phyloP scores from a whole-genome alignment of 2,888 invertebrate genomes.

The Ennomos quercinarius region DNA sequence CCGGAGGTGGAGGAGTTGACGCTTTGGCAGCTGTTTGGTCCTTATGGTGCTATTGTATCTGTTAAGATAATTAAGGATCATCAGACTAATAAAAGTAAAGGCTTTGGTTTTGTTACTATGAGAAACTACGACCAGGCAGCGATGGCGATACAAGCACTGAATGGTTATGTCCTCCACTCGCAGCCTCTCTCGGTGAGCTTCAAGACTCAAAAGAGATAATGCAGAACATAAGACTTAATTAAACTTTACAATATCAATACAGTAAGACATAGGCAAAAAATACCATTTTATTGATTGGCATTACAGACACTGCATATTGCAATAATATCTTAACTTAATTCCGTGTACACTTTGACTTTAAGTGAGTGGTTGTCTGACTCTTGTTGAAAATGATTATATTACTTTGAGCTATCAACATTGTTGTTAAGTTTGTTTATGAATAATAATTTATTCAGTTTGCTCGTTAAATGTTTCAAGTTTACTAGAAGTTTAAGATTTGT shows the following conservation, averaged over 20 bases:
- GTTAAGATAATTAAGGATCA: constrained; percentile 85
- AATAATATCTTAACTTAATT: constrained; percentile 63
- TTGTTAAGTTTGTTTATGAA: constrained; percentile 86
- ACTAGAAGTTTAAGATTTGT: constrained; percentile 83
- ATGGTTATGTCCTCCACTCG: constrained; percentile 78
- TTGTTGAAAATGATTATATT: constrained; percentile 83
- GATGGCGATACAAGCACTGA: constrained; percentile 83
- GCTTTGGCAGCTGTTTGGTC: constrained; percentile 83
- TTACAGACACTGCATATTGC: constrained; percentile 61
- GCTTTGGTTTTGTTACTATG: constrained; percentile 84
- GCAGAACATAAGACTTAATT: constrained; percentile 67
- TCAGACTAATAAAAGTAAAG: constrained; percentile 84
- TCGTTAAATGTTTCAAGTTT: constrained; percentile 86
- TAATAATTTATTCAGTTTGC: constrained; percentile 86
- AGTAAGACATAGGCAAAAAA: constrained; percentile 77
- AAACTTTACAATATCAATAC: constrained; percentile 82
- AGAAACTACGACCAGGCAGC: constrained; percentile 84
- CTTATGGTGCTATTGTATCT: constrained; percentile 85
- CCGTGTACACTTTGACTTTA: constrained; percentile 63
- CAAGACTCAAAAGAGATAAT: constrained; percentile 85
- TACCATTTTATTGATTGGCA: constrained; percentile 74
- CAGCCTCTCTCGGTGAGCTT: constrained; percentile 84
- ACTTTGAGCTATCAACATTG: constrained; percentile 85
- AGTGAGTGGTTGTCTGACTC: constrained; percentile 74
- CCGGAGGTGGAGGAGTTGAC: constrained; percentile 82